Percentiles rank a stretch among this genome's conserved stretches.
Evolutionary conservation across 2,113 vertebrate species (phyloP).

Genomic region (Rhinoderma darwinii): DNA sequence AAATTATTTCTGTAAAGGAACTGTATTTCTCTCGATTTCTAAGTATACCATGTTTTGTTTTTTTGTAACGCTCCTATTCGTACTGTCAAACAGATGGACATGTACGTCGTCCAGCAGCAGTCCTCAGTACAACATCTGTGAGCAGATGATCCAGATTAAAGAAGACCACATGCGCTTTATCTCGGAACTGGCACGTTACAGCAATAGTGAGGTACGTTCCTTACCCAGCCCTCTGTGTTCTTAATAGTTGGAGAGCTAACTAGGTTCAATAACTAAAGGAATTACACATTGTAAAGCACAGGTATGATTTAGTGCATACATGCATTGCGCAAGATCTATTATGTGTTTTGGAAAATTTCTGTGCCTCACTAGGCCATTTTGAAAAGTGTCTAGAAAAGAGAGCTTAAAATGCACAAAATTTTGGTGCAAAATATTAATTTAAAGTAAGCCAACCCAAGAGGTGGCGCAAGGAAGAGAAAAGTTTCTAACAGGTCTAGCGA

Average conservation of each 20-base stretch:
- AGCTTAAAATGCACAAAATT: too few species aligned
- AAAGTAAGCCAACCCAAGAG: too few species aligned
- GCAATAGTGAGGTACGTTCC: constrained; percentile 93
- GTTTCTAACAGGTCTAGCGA: too few species aligned
- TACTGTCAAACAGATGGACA: constrained; percentile 73
- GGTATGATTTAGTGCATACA: not conserved
- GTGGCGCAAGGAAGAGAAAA: too few species aligned
- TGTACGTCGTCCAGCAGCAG: constrained; percentile 89
- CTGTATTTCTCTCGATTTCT: too few species aligned
- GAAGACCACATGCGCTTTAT: constrained; percentile 99
- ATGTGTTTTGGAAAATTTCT: too few species aligned
- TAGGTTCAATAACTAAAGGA: not conserved
- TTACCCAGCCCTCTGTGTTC: not conserved
- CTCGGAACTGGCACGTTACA: constrained; percentile 95
- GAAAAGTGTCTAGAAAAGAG: too few species aligned
- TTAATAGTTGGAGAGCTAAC: not conserved
- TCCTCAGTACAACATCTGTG: constrained; percentile 97
- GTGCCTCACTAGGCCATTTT: too few species aligned
- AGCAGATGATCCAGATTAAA: constrained; percentile 98
- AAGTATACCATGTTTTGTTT: too few species aligned
- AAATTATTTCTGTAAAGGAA: too few species aligned
- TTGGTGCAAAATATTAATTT: too few species aligned
- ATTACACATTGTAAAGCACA: not conserved
- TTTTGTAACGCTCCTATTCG: not conserved
- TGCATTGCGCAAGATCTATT: too few species aligned